Base-by-base conservation (phyloP, 1,140 invertebrate species). In the Eumeta japonica region DNA sequence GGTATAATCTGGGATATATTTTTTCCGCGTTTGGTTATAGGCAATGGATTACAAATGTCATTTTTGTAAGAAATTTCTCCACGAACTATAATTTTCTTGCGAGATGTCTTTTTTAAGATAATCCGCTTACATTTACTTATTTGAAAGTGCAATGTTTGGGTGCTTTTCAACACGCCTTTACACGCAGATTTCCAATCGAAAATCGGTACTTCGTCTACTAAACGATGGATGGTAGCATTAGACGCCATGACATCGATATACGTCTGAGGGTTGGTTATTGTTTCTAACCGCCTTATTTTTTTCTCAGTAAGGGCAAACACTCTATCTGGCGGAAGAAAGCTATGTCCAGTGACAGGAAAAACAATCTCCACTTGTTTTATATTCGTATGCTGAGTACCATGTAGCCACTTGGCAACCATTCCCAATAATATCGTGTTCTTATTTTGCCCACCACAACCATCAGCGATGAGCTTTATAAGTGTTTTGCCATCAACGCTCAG, bases 301-400 rank as follows among this genome's bases (percentile, higher is more conserved):
- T 48, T 58, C 48, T 20, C 53, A 46, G 0, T 35, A 12, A 10
- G 42, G n/a, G n/a, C 58, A 35, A 61, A 61, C 4, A 61, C 46
- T 7, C 43, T 18, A 38, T 58, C 54, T 9, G 55, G 35, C 32
- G 58, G 45, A 18, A 62, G 31, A 47, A 48, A 60, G 7, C 46
- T 51, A 30, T 63, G 56, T 9, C 51, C 50, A 20, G 18, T 20
- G 34, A 59, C 41, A 18, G 52, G 51, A 39, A 51, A 53, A 10
- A 49, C 10, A 30, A 24, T 20, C 33, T 54, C 31, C 3, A 35
- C 19, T 7, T 3, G 3, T 19, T 20, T 13, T 24, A 16, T 32
- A 28, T 9, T 19, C 38, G 43, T 12, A 39, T 35, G 24, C 45
- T 17, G 11, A 19, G 12, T 5, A 48, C 19, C 41, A 49, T n/a